Conservation (phyloP, 2,113 vertebrate species). For the Apodemus sylvaticus region DNA sequence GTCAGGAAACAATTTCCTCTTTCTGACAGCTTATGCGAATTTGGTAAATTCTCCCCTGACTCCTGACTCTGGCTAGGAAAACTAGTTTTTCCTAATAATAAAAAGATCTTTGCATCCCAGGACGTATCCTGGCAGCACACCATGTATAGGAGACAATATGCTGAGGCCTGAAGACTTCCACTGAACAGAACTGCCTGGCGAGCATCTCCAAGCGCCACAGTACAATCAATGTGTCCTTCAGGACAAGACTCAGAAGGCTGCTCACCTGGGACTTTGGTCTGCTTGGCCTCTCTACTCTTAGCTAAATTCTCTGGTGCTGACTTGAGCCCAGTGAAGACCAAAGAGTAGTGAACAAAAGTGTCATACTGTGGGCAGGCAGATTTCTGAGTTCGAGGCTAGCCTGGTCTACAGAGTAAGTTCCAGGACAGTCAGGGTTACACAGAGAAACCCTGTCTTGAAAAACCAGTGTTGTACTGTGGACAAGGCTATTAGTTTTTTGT, state of each 20-base stretch:
- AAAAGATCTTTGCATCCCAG: not conserved
- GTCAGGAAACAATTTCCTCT: not conserved
- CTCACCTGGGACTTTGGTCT: not conserved
- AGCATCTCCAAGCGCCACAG: not conserved
- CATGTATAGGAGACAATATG: not conserved
- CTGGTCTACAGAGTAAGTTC: no score
- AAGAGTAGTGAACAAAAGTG: constrained; percentile 9
- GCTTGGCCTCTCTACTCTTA: not conserved
- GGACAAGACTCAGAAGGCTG: not conserved
- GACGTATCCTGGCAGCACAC: not conserved
- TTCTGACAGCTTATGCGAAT: not conserved
- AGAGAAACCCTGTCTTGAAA: no score
- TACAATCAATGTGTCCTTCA: fast-evolving
- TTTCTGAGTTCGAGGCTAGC: no score
- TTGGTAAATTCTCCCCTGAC: not conserved
- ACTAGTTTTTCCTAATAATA: constrained; percentile 15
- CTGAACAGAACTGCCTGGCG: not conserved
- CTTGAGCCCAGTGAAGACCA: not conserved
- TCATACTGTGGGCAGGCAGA: no score
- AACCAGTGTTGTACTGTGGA: not conserved
- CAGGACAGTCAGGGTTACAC: no score
- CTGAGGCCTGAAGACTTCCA: not conserved
- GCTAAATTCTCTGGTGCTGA: not conserved
- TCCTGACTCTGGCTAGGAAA: constrained; percentile 17
- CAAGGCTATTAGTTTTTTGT: not conserved